Evolutionary conservation across 2,888 invertebrate genomes (phyloP).

Genomic region (Lampropteryx suffumata): DNA sequence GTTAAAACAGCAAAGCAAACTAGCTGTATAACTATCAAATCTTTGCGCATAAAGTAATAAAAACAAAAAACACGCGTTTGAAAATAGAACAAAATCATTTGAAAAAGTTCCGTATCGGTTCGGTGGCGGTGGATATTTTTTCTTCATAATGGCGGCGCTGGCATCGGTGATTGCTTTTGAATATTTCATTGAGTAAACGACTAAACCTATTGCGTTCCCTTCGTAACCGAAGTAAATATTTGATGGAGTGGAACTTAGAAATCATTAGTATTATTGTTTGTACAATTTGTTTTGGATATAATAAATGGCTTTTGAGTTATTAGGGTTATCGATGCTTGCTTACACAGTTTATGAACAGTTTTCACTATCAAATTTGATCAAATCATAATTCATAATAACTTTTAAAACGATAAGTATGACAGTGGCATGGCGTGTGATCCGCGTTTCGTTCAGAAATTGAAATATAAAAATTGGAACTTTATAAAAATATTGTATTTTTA

Average conservation of each 20-base stretch:
- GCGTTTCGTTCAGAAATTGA: too few species aligned
- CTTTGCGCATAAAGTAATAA: slow-evolving; percentile 24
- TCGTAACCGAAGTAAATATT: slow-evolving; percentile 49
- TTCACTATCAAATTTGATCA: too few species aligned
- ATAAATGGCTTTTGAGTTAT: slow-evolving; percentile 26
- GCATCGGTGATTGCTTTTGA: slow-evolving; percentile 59
- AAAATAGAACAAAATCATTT: slow-evolving; percentile 53
- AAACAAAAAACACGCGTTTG: slow-evolving; percentile 36
- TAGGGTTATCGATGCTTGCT: slow-evolving; percentile 5
- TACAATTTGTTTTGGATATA: slow-evolving; percentile 30
- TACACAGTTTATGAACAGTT: too few species aligned
- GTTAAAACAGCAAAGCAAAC: slow-evolving; percentile 8
- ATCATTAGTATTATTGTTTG: slow-evolving; percentile 51
- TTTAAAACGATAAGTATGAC: too few species aligned
- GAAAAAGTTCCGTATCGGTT: slow-evolving; percentile 50
- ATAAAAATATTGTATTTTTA: too few species aligned
- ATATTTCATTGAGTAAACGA: slow-evolving; percentile 50
- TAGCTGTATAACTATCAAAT: slow-evolving; percentile 21
- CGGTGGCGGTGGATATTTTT: slow-evolving; percentile 34
- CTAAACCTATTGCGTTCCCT: slow-evolving; percentile 53
- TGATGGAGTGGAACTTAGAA: slow-evolving; percentile 42
- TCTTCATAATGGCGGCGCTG: slow-evolving; percentile 37
- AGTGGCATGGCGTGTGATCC: too few species aligned
- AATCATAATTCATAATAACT: too few species aligned
- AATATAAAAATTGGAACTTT: too few species aligned